Evolutionary conservation across 2,113 vertebrate species (phyloP).

Genomic region (Casuarius casuarius): DNA sequence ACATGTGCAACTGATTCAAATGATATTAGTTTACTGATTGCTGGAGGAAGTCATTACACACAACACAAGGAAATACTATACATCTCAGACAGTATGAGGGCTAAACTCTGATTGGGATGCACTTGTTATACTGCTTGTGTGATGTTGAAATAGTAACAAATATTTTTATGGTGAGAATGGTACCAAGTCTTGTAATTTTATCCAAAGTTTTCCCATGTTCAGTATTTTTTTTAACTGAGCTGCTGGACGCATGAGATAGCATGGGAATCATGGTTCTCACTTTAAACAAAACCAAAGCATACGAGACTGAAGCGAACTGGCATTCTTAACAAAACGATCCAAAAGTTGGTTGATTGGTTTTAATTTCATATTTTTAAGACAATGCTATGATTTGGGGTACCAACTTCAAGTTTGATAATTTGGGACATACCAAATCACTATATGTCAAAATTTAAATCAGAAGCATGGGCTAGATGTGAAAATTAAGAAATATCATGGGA

Average conservation of each 20-base stretch:
- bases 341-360: not conserved
- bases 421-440: too few species aligned
- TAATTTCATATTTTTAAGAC: accelerated
- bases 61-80: not conserved
- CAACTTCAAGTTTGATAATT: not conserved
- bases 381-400: not conserved
- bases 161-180: not conserved
- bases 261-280: not conserved
- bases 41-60: not conserved
- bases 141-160: not conserved
- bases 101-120: not conserved
- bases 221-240: not conserved
- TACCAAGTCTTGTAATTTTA: not conserved
- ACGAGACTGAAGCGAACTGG: accelerated
- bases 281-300: not conserved
- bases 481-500: not conserved
- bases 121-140: not conserved
- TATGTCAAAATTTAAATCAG: too few species aligned
- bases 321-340: not conserved
- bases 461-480: not conserved
- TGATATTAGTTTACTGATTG: not conserved
- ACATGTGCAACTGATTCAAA: not conserved
- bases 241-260: not conserved
- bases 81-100: not conserved
- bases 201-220: not conserved